Evolutionary conservation across 2,113 vertebrate species (phyloP).

Genomic region (Etheostoma cragini): DNA sequence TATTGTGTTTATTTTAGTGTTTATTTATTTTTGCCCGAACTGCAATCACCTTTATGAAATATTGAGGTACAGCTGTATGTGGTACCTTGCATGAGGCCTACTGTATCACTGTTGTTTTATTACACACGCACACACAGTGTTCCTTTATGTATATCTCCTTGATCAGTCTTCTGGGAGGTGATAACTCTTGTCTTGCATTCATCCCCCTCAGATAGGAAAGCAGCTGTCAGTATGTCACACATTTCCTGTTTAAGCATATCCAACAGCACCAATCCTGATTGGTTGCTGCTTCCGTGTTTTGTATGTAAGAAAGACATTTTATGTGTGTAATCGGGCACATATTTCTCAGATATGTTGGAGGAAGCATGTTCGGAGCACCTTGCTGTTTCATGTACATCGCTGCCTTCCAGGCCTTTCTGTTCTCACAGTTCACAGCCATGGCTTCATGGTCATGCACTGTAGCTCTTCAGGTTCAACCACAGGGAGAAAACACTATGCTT

Average conservation of each 20-base stretch:
- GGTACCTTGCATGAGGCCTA: not conserved
- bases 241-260: constrained; percentile 6
- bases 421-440: constrained; percentile 30
- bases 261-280: constrained; percentile 12
- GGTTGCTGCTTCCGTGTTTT: constrained; percentile 9
- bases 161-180: constrained; percentile 17
- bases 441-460: constrained; percentile 17
- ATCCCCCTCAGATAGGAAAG: constrained; percentile 21
- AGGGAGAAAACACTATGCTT: not conserved
- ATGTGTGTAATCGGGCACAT: not conserved
- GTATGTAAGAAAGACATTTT: not conserved
- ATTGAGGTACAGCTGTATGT: not conserved
- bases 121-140: not conserved
- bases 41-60: not conserved
- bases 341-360: not conserved
- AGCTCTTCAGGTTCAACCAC: not conserved
- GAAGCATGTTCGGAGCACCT: constrained; percentile 21
- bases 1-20: constrained; percentile 23
- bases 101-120: not conserved
- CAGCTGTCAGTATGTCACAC: constrained; percentile 32
- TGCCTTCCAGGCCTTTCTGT: constrained; percentile 20
- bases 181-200: constrained; percentile 2
- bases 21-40: not conserved
- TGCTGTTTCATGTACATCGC: constrained; percentile 16
- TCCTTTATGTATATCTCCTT: not conserved